Base-by-base conservation (phyloP, 2,888 invertebrate genomes). In the Eristalis pertinax region DNA sequence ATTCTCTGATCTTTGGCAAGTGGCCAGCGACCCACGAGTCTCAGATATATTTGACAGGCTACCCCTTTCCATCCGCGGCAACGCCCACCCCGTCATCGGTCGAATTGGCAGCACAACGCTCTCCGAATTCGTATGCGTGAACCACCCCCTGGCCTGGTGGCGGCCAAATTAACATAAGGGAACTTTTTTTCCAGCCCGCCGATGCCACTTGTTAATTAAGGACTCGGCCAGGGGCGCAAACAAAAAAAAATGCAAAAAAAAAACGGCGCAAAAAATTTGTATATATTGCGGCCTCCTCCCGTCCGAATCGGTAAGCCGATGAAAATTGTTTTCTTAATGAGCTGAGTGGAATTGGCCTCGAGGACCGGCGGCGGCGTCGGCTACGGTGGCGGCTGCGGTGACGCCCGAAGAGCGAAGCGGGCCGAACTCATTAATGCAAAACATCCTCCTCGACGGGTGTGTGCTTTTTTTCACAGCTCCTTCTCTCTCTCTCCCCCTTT, bases 271-370 rank as follows among this genome's bases (percentile, higher is more conserved):
- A 60, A 69, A 78, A 75, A 63, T 75, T 83, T 87, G 60, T 79
- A 82, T 74, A 63, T 75, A 83, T 87, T 79, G 76, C 68, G 72
- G 78, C 78, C 85, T 78, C 75, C 32, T 32, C 67, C 79, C 74
- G 80, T 70, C 64, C 78, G 82, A 82, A 88, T 75, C 65, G 76
- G 78, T 88, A 88, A 88, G 87, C 89, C 89, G 78, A 84, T 84
- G 89, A 73, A 88, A 89, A 89, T 89, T 89, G 89, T 84, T 89
- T 89, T 88, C 81, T 89, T 89, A 88, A 89, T 89, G 89, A 88
- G 89, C 87, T 81, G 84, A 87, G 76, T 80, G 84, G 76, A 87
- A 87, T 84, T 84, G 83, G 76, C 87, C 84, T 56, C 74, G 41
- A 82, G 81, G 32, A 77, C 62, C 75, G 50, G 22, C 13, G 7